Base-by-base conservation (phyloP, 1,140 invertebrate species). In the Pomacea maculata region DNA sequence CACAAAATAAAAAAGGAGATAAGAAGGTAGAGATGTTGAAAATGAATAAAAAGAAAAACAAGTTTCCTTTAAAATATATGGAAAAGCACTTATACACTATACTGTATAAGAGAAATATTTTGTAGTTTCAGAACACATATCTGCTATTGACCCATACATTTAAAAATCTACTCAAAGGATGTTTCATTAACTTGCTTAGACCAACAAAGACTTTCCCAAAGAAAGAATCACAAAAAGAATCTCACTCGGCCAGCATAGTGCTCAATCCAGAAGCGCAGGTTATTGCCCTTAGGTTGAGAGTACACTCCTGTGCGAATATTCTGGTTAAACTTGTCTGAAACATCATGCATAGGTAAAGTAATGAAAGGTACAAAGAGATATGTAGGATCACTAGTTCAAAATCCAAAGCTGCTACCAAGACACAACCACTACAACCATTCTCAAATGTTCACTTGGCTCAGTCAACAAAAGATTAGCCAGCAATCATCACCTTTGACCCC, bases 291-390 rank as follows among this genome's bases (percentile, higher is more conserved):
- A 14, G 95, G 95, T 61, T 94, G 93, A 14, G 95, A 93, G 90
- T 96, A 96, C 86, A 94, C 94, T 87, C 94, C 94, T 55, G 94
- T 95, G 84, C 94, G 95, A 19, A 96, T 94, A 87, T 96, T 96
- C 77, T 93, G 94, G 85, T 96, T 95, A 87, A 96, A 96, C 87
- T 96, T 96, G 87, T 96, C 95, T 96, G 92, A 92, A 87, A 83
- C 86, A 83, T 80, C 85, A 76, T 61, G 15, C 8, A 2, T 61
- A 17, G 11, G 1, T 11, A 61, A 61, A 61, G 57, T 61, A 17
- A 61, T 9, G 8, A 61, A 4, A 61, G 11, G 15, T 2, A 61
- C 15, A 17, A 17, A 61, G 57, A 61, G 15, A 61, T 61, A 14
- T 6, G 4, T 14, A 61, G 11, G 0, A 61, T 1, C 57, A 61